phyloP scores from a whole-genome alignment of 2,113 vertebrate species.

The Colinus virginianus region DNA sequence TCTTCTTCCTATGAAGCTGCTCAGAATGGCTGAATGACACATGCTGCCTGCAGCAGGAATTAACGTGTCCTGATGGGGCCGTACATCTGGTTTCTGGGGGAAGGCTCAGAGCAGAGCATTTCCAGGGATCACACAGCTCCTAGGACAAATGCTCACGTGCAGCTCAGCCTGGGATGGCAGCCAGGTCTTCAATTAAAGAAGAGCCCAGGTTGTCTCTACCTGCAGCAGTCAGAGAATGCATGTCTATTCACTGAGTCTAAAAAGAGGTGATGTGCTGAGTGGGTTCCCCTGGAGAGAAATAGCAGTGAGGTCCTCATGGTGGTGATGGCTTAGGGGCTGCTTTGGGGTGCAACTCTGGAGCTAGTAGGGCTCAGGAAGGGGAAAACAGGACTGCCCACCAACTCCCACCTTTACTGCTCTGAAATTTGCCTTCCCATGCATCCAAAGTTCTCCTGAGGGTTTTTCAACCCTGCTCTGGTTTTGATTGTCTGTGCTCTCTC shows the following conservation, averaged over 20 bases:
- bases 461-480: background rate
- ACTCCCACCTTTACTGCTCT: background rate
- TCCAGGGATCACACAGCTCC: background rate
- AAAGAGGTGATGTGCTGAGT: background rate
- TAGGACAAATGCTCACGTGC: background rate
- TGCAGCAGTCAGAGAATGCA: background rate
- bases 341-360: background rate
- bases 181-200: slow-evolving; percentile 30
- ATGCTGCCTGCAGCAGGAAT: background rate
- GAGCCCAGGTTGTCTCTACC: background rate
- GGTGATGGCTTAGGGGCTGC: background rate
- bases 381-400: background rate
- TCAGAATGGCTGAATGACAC: slow-evolving; percentile 12
- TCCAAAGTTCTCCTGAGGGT: background rate
- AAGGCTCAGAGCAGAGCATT: background rate
- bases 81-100: background rate
- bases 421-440: background rate
- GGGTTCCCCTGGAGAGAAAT: background rate
- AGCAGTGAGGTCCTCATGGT: background rate
- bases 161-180: slow-evolving; percentile 10
- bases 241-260: background rate
- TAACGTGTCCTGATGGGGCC: background rate
- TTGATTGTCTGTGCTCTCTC: background rate
- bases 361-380: background rate
- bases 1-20: slow-evolving; percentile 9